Conservation (phyloP, 2,888 invertebrate species). For the Aricia artaxerxes region DNA sequence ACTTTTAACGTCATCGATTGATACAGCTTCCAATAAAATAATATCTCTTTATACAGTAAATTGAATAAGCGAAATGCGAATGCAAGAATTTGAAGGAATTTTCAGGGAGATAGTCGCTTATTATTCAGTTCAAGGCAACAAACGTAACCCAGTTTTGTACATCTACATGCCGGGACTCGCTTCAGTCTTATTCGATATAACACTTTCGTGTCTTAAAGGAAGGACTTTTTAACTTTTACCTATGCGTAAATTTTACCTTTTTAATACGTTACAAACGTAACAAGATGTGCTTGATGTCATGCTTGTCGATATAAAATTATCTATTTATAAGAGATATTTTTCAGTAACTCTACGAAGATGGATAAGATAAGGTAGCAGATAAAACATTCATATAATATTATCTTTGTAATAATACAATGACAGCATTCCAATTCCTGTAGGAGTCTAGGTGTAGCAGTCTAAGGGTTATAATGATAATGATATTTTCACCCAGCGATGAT, state of each 20-base stretch:
- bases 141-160: slow-evolving; percentile 25
- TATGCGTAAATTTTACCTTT: not conserved
- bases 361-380: no score
- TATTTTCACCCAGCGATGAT: no score
- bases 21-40: not conserved
- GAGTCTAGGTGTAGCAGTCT: no score
- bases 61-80: not conserved
- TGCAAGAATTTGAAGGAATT: slow-evolving; percentile 24
- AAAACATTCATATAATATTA: no score
- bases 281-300: no score
- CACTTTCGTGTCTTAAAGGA: not conserved
- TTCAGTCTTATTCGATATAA: slow-evolving; percentile 21
- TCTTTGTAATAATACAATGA: no score
- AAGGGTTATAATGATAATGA: no score
- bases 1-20: not conserved
- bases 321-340: no score
- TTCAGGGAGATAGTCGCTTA: slow-evolving; percentile 18
- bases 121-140: slow-evolving; percentile 31
- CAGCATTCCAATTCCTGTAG: no score
- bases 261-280: no score
- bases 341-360: no score
- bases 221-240: not conserved
- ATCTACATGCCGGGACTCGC: slow-evolving; percentile 9
- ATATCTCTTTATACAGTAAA: not conserved
- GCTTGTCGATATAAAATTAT: no score